phyloP scores from a whole-genome alignment of 2,797 vertebrate genomes.

The Nannoperca obscura region DNA sequence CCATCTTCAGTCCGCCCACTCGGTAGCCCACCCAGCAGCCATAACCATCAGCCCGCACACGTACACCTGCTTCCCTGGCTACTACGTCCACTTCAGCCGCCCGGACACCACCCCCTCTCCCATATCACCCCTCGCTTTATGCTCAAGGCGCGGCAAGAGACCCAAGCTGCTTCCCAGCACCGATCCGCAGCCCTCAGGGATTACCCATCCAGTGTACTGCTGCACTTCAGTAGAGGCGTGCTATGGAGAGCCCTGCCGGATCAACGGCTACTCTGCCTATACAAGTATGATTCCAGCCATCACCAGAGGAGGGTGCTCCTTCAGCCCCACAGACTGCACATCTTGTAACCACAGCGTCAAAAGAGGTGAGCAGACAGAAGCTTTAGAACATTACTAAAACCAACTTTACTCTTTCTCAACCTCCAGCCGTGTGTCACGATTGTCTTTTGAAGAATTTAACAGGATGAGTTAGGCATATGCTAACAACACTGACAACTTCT shows the following conservation, averaged over 20 bases:
- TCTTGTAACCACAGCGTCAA: conserved; percentile 91
- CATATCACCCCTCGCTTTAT: conserved; percentile 77
- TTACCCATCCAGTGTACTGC: conserved; percentile 92
- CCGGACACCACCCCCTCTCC: conserved; percentile 79
- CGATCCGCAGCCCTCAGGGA: conserved; percentile 87
- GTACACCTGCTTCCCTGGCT: conserved; percentile 85
- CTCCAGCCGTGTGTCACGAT: not conserved
- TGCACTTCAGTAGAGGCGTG: conserved; percentile 90
- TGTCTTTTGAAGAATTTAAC: not conserved
- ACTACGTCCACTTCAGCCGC: conserved; percentile 87
- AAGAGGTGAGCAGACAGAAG: conserved; percentile 87
- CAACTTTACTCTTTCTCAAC: not conserved
- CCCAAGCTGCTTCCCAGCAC: conserved; percentile 86
- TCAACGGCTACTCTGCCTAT: conserved; percentile 87
- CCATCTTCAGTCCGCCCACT: conserved; percentile 86
- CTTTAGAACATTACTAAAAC: not conserved
- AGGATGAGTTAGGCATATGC: not conserved
- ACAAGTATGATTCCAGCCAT: conserved; percentile 88
- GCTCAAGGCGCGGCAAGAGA: conserved; percentile 81
- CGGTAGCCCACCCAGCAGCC: conserved; percentile 77
- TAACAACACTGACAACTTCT: not conserved
- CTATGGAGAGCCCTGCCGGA: conserved; percentile 89
- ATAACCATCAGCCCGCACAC: conserved; percentile 82
- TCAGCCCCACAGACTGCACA: conserved; percentile 84
- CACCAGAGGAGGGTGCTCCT: conserved; percentile 86